A percentile compares a stretch with the other conserved stretches of the same genome.
Evolutionary conservation across 2,888 invertebrate species (phyloP).

Genomic region (Cryptocephalus primarius): DNA sequence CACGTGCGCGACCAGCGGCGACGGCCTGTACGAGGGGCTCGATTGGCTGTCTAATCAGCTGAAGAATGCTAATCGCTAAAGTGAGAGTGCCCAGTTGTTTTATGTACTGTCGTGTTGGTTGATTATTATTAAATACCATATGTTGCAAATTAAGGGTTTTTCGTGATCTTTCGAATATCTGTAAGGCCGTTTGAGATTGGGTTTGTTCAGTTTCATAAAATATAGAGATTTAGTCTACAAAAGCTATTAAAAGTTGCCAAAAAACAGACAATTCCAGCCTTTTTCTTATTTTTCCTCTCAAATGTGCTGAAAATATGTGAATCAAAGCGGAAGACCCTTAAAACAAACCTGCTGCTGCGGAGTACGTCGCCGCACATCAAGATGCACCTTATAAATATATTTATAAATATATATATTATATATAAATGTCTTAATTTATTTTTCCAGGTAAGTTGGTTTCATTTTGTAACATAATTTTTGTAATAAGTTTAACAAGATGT

Average conservation of each 20-base stretch:
- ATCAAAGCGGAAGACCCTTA: too few species aligned
- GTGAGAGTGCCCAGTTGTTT: conserved; percentile 9
- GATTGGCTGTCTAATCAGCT: conserved; percentile 99
- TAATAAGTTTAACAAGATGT: conserved; percentile 17
- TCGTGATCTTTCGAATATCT: background rate
- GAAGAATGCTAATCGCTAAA: conserved; percentile 95
- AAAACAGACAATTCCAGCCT: too few species aligned
- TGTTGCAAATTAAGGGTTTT: conserved; percentile 26
- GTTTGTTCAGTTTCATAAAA: background rate
- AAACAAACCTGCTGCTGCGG: too few species aligned
- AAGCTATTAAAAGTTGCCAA: too few species aligned
- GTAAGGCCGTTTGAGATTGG: background rate
- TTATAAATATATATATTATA: too few species aligned
- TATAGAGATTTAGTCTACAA: background rate
- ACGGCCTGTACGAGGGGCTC: conserved; percentile 97
- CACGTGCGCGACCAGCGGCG: conserved; percentile 97
- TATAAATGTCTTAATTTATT: conserved; percentile 14
- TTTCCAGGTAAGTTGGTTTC: conserved; percentile 14
- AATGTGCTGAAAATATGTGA: too few species aligned
- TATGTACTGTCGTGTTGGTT: conserved; percentile 32
- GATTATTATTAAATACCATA: conserved; percentile 26
- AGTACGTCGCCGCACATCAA: too few species aligned
- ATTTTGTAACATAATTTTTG: conserved; percentile 22
- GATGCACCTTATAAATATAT: too few species aligned
- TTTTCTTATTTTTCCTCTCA: too few species aligned